Evolutionary conservation across 35 echinoderm and acorn worm genomes (phyloP), one percentile per base, ranked within the genome.

Genomic region (Patiria miniata): DNA sequence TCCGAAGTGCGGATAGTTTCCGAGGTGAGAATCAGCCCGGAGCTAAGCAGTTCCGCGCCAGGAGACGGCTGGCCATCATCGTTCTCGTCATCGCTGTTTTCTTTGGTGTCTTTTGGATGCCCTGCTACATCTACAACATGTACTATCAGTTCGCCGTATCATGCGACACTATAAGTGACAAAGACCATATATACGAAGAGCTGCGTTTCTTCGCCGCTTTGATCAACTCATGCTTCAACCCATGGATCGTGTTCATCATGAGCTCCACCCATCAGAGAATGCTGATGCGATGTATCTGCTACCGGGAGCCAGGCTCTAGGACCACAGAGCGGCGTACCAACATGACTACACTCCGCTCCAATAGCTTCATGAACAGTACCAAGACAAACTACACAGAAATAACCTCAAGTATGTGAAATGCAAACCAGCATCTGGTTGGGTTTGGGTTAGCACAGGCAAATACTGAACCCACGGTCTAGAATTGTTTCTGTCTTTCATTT

Each of bases 201-300:
- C 21, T 95, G 15, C 87, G 87, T 59, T 95, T 82, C 79, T 95
- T 95, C 30, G 80, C 83, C 34, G 77, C 88, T 29, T 52, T 95
- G 17, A 81, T 83, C 23, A 95, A 95, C 57, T 91, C 93, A 7
- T 91, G 89, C 17, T 37, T 95, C 5, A 95, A 95, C 22, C 93
- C 93, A 15, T 92, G 90, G 85, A 85, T 95, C n/a, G 88, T 95
- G 14, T 95, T 92, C 37, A 58, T 89, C 23, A 95, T 95, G 93
- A 95, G 93, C 52, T 80, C 93, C 17, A 95, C 90, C 19, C 93
- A 95, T 36, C 68, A 90, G 40, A 39, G 50, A 30, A 81, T 87
- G 17, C 73, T 95, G 30, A 68, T 88, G 42, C 69, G 83, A 23
- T 87, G 15, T 23, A 30, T 95, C 16, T 80, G 42, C 37, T 95